Evolutionary conservation across 1,140 invertebrate genomes (phyloP), one percentile per base, ranked within the genome.

Genomic region (Camponotus pennsylvanicus): DNA sequence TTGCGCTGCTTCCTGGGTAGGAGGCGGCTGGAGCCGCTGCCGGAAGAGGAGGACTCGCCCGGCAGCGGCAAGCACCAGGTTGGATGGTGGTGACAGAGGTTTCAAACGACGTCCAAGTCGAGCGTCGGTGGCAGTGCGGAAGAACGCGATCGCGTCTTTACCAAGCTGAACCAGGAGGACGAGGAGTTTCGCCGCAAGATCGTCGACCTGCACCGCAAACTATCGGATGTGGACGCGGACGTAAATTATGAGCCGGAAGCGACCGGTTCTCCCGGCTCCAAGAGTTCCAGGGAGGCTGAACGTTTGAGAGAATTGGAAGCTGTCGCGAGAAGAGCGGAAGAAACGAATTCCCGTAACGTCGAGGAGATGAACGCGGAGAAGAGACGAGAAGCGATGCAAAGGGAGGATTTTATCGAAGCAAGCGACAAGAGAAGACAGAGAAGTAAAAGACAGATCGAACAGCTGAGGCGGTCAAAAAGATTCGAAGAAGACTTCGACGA

Each of bases 21-120:
- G 34, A 86, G 93, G 6, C 84, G 94, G 27, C 86, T 95, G 34
- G 95, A 95, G 49, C 95, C 95, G 8, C 87, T 95, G 0, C 94
- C 92, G 1, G 95, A 95, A 40, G 95, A 95, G 75, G 95, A 95
- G 34, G 95, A 95, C 37, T 94, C 94, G 27, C 91, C 93, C 2
- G 93, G 91, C 1, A 94, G 93, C 57, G 92, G 92, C 3, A 94
- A 94, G 71, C 90, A 93, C 21, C 93, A 94, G 66, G 93, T 93
- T 11, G 94, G 95, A 82, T 95, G 95, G 95, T 95, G 95, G 95
- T 95, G 95, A 95, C 95, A 95, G 90, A 88, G 94, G 94, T 94
- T 93, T 86, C 91, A 92, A 69, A 86, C 92, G 75, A 85, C 92
- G 86, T 89, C 69, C 55, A 73, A 90, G 75, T 92, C 91, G 66